Evolutionary conservation across 2,113 vertebrate genomes (phyloP).

Genomic region (Poeciliopsis prolifica): DNA sequence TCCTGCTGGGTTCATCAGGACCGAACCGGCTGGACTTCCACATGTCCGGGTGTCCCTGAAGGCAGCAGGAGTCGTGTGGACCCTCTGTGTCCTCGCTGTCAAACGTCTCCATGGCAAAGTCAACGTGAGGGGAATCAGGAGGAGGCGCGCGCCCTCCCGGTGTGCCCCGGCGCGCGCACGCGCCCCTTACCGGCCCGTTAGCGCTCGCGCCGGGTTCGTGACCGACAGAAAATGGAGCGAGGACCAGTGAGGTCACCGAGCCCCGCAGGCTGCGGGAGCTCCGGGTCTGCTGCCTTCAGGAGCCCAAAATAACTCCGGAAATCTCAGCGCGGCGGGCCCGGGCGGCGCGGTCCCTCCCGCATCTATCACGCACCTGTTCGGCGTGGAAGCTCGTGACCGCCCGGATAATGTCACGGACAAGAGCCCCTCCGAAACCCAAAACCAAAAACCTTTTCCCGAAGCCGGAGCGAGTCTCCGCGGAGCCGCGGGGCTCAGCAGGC

Average conservation of each 20-base stretch:
- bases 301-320: conserved; percentile 23
- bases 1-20: neutral
- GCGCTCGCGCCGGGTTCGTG: neutral
- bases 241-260: neutral
- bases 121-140: conserved; percentile 64
- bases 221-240: neutral
- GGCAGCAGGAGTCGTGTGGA: neutral
- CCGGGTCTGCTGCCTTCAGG: neutral
- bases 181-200: neutral
- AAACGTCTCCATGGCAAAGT: conserved; percentile 70
- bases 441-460: neutral
- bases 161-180: neutral
- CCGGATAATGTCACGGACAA: conserved; percentile 16
- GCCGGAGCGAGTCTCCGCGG: neutral
- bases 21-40: neutral
- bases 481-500: neutral
- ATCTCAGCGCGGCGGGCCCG: neutral
- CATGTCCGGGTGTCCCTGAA: neutral
- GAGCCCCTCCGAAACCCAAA: neutral
- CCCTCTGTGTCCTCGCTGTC: conserved; percentile 25
- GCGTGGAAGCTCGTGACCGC: conserved; percentile 22
- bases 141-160: conserved; percentile 24
- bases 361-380: conserved; percentile 58
- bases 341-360: neutral
- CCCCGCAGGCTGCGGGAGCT: neutral